Percentiles rank a stretch among this genome's conserved stretches.
Evolutionary conservation across 2,113 vertebrate species (phyloP).

Genomic region (Bubo scandiacus): DNA sequence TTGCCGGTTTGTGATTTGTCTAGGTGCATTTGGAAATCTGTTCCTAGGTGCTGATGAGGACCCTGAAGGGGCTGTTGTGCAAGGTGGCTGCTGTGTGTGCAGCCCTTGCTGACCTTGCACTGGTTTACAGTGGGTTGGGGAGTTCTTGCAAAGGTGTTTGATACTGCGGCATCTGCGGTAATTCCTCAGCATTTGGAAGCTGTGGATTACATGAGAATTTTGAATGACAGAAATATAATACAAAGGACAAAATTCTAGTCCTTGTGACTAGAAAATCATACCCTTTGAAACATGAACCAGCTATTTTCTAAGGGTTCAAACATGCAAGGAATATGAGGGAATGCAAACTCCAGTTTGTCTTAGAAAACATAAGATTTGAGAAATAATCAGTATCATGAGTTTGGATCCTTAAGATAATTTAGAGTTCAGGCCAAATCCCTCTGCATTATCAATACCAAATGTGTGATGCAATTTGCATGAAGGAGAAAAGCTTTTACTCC

Average conservation of each 20-base stretch:
- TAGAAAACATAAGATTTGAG: slow-evolving; percentile 29
- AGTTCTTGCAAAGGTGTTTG: neutral
- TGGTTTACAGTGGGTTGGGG: neutral
- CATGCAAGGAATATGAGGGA: neutral
- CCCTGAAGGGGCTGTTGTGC: accelerated
- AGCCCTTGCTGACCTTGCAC: neutral
- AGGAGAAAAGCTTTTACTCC: neutral
- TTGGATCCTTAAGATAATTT: slow-evolving; percentile 26
- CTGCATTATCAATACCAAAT: slow-evolving; percentile 44
- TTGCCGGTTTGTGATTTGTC: neutral
- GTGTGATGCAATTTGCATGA: slow-evolving; percentile 2
- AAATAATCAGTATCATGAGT: slow-evolving; percentile 34
- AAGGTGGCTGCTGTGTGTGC: neutral
- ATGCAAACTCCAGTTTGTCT: neutral
- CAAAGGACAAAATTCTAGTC: neutral
- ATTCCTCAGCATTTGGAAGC: neutral
- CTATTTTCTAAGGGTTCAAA: neutral
- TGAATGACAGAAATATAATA: neutral
- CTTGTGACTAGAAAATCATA: neutral
- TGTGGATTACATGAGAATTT: neutral
- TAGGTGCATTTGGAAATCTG: neutral
- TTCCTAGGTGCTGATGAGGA: neutral
- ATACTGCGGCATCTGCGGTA: neutral
- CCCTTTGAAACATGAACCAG: neutral
- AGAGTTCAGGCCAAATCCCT: slow-evolving; percentile 17